Evolutionary conservation across 2,113 vertebrate genomes (phyloP), one percentile per base, ranked within the genome.

Genomic region (Pachycephala philippinensis): DNA sequence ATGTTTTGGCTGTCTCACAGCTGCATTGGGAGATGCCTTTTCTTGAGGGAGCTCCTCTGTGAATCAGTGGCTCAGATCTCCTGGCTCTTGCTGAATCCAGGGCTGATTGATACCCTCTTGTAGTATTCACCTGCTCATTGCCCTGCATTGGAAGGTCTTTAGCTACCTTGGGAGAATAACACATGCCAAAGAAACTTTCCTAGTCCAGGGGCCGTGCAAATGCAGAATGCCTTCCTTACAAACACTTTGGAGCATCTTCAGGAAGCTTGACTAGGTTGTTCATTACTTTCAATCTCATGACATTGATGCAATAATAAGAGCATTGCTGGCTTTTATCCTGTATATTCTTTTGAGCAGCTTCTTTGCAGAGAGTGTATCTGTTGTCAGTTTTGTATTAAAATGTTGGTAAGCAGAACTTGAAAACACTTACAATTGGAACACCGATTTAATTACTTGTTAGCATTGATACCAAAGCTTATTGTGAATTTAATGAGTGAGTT

Each of bases 61-160:
- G 69, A 19, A 23, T 70, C 12, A 1, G 14, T 1, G 19, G 35
- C 52, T 59, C 45, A 35, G 45, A 20, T 52, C 11, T 77, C 30
- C 21, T 1, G 3, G n/a, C 26, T 80, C 17, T 44, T 86, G 54
- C 45, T 30, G n/a, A 35, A n/a, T 33, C 6, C 10, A 11, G 44
- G 57, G 8, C 35, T 0, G 3, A 13, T 8, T 11, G 39, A 18
- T 88, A 23, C 16, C 0, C 0, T 57, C n/a, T 37, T 37, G 31
- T 28, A 9, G 50, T 47, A 52, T 47, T 56, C 5, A 69, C 42
- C n/a, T 76, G 59, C 74, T 87, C 18, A 3, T 14, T 77, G 33
- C 8, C 44, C 31, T 86, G 59, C 42, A 63, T 39, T 50, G 17
- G 12, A 37, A 87, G 15, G 9, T 35, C 13, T 53, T 53, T 13